Evolutionary conservation across 1,140 invertebrate species (phyloP), one percentile per base, ranked within the genome.

Genomic region (Bilobella aurantiaca): DNA sequence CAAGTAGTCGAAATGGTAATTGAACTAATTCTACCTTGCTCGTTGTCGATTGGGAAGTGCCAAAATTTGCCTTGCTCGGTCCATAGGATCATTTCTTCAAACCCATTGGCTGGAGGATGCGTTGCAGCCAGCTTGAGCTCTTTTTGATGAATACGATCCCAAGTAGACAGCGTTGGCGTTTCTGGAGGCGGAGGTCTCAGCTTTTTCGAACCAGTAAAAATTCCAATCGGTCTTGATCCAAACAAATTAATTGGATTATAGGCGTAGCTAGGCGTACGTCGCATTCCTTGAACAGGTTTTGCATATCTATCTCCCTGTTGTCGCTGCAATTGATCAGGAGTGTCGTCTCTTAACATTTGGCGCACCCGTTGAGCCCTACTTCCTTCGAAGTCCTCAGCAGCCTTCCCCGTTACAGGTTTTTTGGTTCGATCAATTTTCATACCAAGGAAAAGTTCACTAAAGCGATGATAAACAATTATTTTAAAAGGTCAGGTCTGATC

Each of bases 1-100:
- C 29, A 56, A 29, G 14, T 31, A 27, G 12, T 59, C 8, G 27
- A 46, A 68, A 42, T 49, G 16, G 30, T 12, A 34, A 65, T 46
- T 18, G 23, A 49, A 61, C 23, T 60, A 59, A 47, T 31, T 62
- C 69, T 79, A 91, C 91, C 95, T 84, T 91, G 87, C 80, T 98
- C 95, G 82, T 99, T 99, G 77, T 98, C 81, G 65, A 99, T 95
- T 14, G 96, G 96, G 77, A 97, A 99, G 61, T 88, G 85, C 96
- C 96, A 99, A 8, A 98, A 73, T 80, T 94, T 96, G 53, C 91
- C 92, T 77, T 94, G 84, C 58, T 96, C 85, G 0, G 96, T 98
- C 92, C 92, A 96, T 58, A 86, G 74, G 63, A 93, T 91, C 85
- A 96, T 88, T 80, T 98, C 91, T 78, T 92, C 86, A 76, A 93